Evolutionary conservation across 1,140 invertebrate species (phyloP), one percentile per base, ranked within the genome.

Genomic region (Aphelenchoides avenae): DNA sequence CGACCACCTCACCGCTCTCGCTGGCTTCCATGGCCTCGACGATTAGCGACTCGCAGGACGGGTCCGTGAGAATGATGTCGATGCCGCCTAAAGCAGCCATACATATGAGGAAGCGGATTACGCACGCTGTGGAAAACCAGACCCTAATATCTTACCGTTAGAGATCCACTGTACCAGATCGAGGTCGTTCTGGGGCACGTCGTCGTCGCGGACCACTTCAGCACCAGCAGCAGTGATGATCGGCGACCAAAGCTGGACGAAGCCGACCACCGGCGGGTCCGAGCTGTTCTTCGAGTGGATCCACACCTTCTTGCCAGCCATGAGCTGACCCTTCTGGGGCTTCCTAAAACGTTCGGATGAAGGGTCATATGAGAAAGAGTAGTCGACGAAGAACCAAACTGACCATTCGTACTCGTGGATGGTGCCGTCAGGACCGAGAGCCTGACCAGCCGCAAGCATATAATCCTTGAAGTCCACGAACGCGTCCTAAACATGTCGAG

Each of bases 391-490:
- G 9, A 11, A 26, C 11, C 9, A 24, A 36, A 58, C 33, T 31
- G 11, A 60, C 57, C 57, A 60, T 9, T 48, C 18, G 9, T 37
- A 67, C n/a, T n/a, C n/a, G n/a, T n/a, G n/a, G n/a, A n/a, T n/a
- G 4, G 31, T 34, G 20, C 37, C 31, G 3, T 31, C 29, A 5
- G 20, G 11, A 7, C 31, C 62, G 20, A 57, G 30, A 37, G 46
- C 33, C 61, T 75, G 41, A 54, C 71, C 71, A 22, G 71, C 73
- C 1, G 71, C 53, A 6, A 74, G 48, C 39, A 76, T 30, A 50
- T 44, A 77, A 2, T 43, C n/a, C 15, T 27, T 15, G 5, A 66
- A 40, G 26, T 73, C 60, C 6, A 71, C 13, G 9, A 69, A 46
- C 11, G 52, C 37, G 15, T 70, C 66, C 53, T 69, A 46, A 49